Conservation (phyloP, 2,888 invertebrate species). For the Caenorhabditis sulstoni region DNA sequence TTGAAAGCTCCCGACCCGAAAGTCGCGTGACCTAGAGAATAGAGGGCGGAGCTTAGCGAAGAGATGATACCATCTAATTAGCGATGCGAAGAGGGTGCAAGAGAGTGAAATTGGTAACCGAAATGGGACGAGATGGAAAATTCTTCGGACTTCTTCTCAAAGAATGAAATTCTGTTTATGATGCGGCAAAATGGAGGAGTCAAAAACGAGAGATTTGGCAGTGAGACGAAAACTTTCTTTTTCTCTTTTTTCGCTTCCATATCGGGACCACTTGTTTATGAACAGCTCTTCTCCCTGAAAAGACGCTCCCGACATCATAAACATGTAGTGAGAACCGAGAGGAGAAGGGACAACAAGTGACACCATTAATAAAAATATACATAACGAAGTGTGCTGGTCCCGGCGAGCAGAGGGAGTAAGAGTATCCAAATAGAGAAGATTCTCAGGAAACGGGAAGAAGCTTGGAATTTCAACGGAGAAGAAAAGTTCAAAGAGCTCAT, state of each 20-base stretch:
- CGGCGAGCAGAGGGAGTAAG: neutral
- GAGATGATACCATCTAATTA: slow-evolving; percentile 37
- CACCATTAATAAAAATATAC: slow-evolving; percentile 58
- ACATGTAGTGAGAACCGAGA: slow-evolving; percentile 25
- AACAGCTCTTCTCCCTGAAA: slow-evolving; percentile 16
- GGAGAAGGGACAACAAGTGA: slow-evolving; percentile 40
- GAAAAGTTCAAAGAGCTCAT: neutral
- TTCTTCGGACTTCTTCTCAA: no score
- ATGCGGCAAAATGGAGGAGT: neutral
- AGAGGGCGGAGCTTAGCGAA: neutral
- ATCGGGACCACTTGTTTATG: slow-evolving; percentile 44
- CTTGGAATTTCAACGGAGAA: neutral
- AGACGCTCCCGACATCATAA: slow-evolving; percentile 29
- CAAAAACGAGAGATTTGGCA: slow-evolving; percentile 1
- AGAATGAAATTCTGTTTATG: slow-evolving; percentile 32
- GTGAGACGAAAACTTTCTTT: slow-evolving; percentile 9
- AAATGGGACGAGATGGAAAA: slow-evolving; percentile 2
- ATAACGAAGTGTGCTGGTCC: slow-evolving; percentile 24
- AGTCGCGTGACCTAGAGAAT: slow-evolving; percentile 16
- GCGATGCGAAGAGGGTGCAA: slow-evolving; percentile 7
- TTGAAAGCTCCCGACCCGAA: slow-evolving; percentile 17
- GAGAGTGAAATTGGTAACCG: neutral
- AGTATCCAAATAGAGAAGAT: neutral
- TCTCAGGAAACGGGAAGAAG: neutral
- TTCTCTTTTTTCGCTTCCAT: slow-evolving; percentile 4